Percentiles rank a stretch among this genome's conserved stretches.
phyloP scores from a whole-genome alignment of 2,113 vertebrate species.

The Catharus bicknelli region DNA sequence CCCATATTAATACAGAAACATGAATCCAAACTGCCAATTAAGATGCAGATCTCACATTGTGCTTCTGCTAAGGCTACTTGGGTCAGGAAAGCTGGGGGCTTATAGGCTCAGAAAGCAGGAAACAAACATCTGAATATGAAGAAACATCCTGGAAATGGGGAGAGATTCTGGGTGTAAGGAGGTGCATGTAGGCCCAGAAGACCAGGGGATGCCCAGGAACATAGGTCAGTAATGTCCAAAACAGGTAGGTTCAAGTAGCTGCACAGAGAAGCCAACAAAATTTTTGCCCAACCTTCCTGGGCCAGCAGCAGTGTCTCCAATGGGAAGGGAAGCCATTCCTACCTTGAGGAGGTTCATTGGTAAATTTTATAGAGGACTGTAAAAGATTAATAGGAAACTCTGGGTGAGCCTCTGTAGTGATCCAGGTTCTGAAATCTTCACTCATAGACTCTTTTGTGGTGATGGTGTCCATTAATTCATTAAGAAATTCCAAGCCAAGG shows the following conservation, averaged over 20 bases:
- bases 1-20: background rate
- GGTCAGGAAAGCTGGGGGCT: background rate
- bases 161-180: background rate
- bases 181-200: background rate
- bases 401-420: slow-evolving; percentile 81
- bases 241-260: background rate
- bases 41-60: background rate
- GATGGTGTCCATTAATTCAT: slow-evolving; percentile 81
- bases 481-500: slow-evolving; percentile 83
- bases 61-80: background rate
- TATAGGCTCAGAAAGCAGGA: background rate
- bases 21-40: background rate
- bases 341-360: slow-evolving; percentile 87
- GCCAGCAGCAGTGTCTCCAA: background rate
- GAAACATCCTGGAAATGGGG: background rate
- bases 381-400: slow-evolving; percentile 85
- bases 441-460: slow-evolving; percentile 60
- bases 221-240: background rate
- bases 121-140: background rate
- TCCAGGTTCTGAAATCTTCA: slow-evolving; percentile 79
- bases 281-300: background rate
- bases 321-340: background rate
- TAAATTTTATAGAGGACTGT: slow-evolving; percentile 86
- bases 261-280: background rate
- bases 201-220: background rate